phyloP scores from a whole-genome alignment of 2,797 vertebrate genomes.

The Molothrus ater region DNA sequence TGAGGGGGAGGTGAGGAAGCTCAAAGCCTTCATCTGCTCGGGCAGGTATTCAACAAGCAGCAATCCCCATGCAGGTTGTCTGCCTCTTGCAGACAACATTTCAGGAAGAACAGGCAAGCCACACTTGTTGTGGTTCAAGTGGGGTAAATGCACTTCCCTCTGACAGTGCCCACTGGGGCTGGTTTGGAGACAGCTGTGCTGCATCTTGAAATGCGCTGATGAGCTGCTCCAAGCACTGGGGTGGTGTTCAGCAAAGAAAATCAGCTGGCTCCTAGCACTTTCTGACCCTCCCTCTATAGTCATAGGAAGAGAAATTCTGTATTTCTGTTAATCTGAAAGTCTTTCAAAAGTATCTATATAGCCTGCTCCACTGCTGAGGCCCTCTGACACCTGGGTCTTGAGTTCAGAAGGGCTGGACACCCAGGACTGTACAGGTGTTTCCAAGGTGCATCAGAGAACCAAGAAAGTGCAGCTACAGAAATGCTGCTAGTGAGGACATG shows the following conservation, averaged over 20 bases:
- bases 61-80: background rate
- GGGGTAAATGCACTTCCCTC: background rate
- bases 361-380: background rate
- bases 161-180: background rate
- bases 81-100: background rate
- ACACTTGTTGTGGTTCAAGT: background rate
- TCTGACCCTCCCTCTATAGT: background rate
- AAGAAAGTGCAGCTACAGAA: background rate
- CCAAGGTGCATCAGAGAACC: background rate
- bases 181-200: background rate
- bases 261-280: background rate
- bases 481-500: background rate
- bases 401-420: background rate
- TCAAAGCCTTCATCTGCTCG: background rate
- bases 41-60: background rate
- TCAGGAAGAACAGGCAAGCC: background rate
- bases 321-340: background rate
- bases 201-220: background rate
- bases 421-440: background rate
- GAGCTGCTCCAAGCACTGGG: background rate
- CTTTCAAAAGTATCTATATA: background rate
- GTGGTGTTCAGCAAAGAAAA: background rate
- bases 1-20: background rate
- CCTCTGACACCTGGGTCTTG: background rate
- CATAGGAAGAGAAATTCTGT: background rate